Percentiles rank a stretch among this genome's conserved stretches.
These are phyloP conservation scores for Vulpes ferrilata DNA, from an alignment of 2,113 vertebrate genomes.

Conservation along the genomic window DNA sequence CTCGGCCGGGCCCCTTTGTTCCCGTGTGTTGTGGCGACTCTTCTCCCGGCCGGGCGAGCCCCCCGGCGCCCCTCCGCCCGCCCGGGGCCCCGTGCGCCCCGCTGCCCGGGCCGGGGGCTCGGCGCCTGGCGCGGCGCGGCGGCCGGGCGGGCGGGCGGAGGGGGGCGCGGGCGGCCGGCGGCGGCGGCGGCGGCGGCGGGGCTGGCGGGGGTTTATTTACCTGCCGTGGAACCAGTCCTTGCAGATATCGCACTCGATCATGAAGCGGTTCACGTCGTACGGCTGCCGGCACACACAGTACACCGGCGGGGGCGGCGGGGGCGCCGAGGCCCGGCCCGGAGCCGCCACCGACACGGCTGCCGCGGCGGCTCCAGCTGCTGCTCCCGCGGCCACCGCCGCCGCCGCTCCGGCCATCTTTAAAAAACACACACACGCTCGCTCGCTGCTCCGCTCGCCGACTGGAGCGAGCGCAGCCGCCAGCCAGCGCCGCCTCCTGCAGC, in stretches of 20 bases:
- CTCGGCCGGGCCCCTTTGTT: slow-evolving; percentile 79
- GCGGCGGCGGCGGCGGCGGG: not conserved
- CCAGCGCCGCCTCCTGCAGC: slow-evolving; percentile 81
- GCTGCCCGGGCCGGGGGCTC: slow-evolving; percentile 35
- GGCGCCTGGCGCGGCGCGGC: not conserved
- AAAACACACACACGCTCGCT: slow-evolving; percentile 84
- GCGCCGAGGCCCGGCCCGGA: slow-evolving; percentile 92
- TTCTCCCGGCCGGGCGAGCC: slow-evolving; percentile 69
- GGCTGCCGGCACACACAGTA: slow-evolving; percentile 99
- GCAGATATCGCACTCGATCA: slow-evolving; percentile 99
- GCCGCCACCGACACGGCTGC: slow-evolving; percentile 87
- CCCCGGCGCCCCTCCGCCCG: slow-evolving; percentile 49
- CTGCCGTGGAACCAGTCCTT: slow-evolving; percentile 99
- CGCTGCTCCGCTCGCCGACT: slow-evolving; percentile 80
- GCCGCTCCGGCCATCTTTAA: slow-evolving; percentile 92
- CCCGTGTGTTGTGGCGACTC: slow-evolving; percentile 79
- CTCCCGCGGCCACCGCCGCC: slow-evolving; percentile 88
- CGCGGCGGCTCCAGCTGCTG: slow-evolving; percentile 88
- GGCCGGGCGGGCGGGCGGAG: not conserved
- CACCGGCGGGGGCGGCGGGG: slow-evolving; percentile 89
- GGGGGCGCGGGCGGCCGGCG: not conserved
- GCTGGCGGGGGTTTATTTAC: slow-evolving; percentile 84
- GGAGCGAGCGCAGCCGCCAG: slow-evolving; percentile 81
- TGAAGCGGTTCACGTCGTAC: slow-evolving; percentile 98
- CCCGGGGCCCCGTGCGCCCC: slow-evolving; percentile 15